These are phyloP conservation scores for Falcunculus frontatus DNA, from an alignment of 2,113 vertebrate species.

Conservation along the genomic window DNA sequence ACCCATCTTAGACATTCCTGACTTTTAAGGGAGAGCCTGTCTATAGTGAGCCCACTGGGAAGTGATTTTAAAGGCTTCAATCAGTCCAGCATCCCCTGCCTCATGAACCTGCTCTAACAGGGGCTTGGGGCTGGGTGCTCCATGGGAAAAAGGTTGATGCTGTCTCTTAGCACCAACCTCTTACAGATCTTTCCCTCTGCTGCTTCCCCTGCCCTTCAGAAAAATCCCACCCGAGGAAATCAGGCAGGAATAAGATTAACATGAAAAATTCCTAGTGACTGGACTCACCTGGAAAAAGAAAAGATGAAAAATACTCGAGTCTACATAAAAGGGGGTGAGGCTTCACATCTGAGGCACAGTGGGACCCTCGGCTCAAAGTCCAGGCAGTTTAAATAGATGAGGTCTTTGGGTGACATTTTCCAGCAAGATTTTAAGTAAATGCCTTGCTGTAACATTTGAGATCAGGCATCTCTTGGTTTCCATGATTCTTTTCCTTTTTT, in stretches of 20 bases:
- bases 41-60: background rate
- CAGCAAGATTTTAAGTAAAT: conserved; percentile 62
- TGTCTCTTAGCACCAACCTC: background rate
- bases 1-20: background rate
- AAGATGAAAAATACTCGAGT: background rate
- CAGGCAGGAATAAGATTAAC: background rate
- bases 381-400: background rate
- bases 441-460: conserved; percentile 69
- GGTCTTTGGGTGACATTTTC: conserved; percentile 60
- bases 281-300: background rate
- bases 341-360: background rate
- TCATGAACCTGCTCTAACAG: background rate
- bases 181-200: background rate
- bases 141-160: background rate
- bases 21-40: background rate
- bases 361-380: background rate
- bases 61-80: background rate
- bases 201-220: background rate
- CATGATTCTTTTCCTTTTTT: conserved; percentile 22
- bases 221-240: background rate
- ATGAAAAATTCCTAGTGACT: background rate
- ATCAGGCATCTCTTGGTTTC: background rate
- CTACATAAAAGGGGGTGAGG: background rate
- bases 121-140: background rate
- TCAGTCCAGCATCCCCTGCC: background rate